Evolutionary conservation across 2,888 invertebrate species (phyloP), one percentile per base, ranked within the genome.

Genomic region (Operophtera brumata): DNA sequence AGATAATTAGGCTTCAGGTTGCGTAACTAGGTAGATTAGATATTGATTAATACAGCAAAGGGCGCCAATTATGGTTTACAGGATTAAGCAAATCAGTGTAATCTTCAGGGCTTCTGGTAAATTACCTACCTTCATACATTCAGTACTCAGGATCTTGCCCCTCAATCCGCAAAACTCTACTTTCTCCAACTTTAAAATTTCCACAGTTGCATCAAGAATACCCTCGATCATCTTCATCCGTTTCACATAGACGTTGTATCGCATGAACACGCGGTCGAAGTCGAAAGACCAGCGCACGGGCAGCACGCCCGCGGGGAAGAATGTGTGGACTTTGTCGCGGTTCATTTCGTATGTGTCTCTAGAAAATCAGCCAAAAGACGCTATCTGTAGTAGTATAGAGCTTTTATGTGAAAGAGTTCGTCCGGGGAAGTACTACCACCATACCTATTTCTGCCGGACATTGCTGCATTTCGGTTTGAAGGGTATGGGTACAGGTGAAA

Each of bases 101-200:
- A 10, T 9, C 5, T 10, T 1, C 34, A 20, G 2, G 20, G 20
- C 2, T 4, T 20, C 20, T 20, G 4, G 4, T 20, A 20, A 20
- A 20, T 20, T 65, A 86, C n/a, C n/a, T n/a, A n/a, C 91, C 79
- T 78, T 83, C 77, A 75, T 82, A 70, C 92, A 84, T 55, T 91
- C 92, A 0, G 82, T 77, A 48, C 91, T 91, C 10, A 94, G 85
- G 14, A 83, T 89, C 62, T 93, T 92, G 0, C 94, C 94, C 54
- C 92, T 90, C 6, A 94, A 73, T 0, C 94, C 96, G 37, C 94
- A 94, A 51, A 96, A 92, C 73, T 95, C 95, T 1, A 96, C 93
- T 76, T 96, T 96, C 80, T 98, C 98, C 57, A 98, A 80, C 76
- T 97, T 97, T 40, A 93, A 84, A 78, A 96, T 96, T 77, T 98